These are phyloP conservation scores for Osmoderma eremita DNA, from an alignment of 2,888 invertebrate species.

Conservation along the genomic window DNA sequence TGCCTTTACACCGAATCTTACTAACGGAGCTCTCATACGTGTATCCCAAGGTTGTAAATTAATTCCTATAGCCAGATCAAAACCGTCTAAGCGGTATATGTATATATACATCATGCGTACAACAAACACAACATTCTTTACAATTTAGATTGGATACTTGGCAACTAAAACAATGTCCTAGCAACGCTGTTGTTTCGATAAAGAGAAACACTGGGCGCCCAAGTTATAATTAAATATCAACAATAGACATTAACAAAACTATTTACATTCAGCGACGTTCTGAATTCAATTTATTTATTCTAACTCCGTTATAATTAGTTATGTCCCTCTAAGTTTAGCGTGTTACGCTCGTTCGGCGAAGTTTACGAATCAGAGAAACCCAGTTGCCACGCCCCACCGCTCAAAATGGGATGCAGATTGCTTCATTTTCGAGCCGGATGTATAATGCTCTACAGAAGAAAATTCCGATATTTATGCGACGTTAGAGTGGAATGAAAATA, in stretches of 20 bases:
- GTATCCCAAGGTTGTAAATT: too few relatives aligned
- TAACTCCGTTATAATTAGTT: constrained; percentile 37
- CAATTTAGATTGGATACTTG: constrained; percentile 15
- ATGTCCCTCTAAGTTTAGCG: constrained; percentile 27
- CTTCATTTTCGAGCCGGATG: constrained; percentile 24
- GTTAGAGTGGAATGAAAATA: too few relatives aligned
- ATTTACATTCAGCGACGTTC: constrained; percentile 36
- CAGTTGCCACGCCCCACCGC: background rate
- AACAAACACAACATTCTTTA: constrained; percentile 6
- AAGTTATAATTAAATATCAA: constrained; percentile 42
- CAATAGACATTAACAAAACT: constrained; percentile 41
- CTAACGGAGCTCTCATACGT: too few relatives aligned
- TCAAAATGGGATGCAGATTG: constrained; percentile 39
- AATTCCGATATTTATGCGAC: too few relatives aligned
- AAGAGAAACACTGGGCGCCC: constrained; percentile 6
- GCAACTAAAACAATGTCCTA: constrained; percentile 18
- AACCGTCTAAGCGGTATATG: too few relatives aligned
- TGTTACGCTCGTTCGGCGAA: constrained; percentile 20
- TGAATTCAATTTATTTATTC: constrained; percentile 41
- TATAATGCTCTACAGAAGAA: constrained; percentile 7
- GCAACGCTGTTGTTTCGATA: background rate
- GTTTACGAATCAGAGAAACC: constrained; percentile 18
- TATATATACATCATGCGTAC: background rate
- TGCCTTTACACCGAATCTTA: too few relatives aligned
- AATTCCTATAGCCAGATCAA: too few relatives aligned